A percentile compares a stretch with the other conserved stretches of the same genome.
Conservation (phyloP, 2,888 invertebrate species). For the Drosophila acutilabella region DNA sequence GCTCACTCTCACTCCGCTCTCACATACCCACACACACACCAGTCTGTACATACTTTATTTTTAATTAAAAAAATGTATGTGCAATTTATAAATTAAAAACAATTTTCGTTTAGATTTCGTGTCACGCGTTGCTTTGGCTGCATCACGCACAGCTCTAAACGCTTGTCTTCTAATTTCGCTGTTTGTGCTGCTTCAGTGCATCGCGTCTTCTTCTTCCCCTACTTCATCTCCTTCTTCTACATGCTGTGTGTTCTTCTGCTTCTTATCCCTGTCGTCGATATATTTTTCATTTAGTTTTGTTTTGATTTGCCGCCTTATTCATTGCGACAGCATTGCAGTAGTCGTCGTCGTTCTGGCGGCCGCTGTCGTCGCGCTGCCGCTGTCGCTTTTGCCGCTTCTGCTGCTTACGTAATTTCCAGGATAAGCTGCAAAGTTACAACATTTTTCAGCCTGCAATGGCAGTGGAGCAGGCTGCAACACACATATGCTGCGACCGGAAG, state of each 20-base stretch:
- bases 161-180: slow-evolving; percentile 66
- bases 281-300: slow-evolving; percentile 79
- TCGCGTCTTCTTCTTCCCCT: not conserved
- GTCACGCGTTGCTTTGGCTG: slow-evolving; percentile 29
- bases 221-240: not conserved
- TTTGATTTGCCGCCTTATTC: slow-evolving; percentile 82
- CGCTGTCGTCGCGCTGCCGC: slow-evolving; percentile 36
- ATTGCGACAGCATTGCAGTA: slow-evolving; percentile 81
- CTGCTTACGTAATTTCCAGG: slow-evolving; percentile 78
- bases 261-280: slow-evolving; percentile 64
- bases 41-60: too few species aligned
- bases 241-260: not conserved
- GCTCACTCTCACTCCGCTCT: too few species aligned
- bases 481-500: slow-evolving; percentile 65
- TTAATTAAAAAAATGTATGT: too few species aligned
- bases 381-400: slow-evolving; percentile 31
- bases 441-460: slow-evolving; percentile 65
- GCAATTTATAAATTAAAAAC: not conserved
- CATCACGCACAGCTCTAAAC: slow-evolving; percentile 20
- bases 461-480: slow-evolving; percentile 51
- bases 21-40: too few species aligned
- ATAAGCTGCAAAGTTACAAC: slow-evolving; percentile 80
- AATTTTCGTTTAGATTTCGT: slow-evolving; percentile 17
- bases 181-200: slow-evolving; percentile 74
- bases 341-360: slow-evolving; percentile 65